A percentile compares a stretch with the other conserved stretches of the same genome.
Evolutionary conservation across 2,888 invertebrate species (phyloP).

Genomic region (Scrobipalpa costella): DNA sequence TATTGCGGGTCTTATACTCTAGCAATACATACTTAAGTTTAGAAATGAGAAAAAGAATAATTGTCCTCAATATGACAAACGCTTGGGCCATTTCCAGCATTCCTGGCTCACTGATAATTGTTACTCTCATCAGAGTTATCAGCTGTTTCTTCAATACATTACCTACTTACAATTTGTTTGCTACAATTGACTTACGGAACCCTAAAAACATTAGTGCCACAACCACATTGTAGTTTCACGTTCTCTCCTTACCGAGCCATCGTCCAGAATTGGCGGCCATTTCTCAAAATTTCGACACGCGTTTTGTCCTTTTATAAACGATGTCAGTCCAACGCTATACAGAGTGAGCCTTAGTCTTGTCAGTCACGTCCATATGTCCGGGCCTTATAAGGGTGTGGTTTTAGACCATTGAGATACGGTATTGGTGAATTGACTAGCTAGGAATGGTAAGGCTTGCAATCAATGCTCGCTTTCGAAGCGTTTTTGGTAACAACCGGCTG

Average conservation of each 20-base stretch:
- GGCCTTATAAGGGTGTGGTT: conserved; percentile 65
- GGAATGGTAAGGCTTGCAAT: conserved; percentile 62
- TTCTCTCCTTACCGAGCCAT: conserved; percentile 18
- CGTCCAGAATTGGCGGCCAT: conserved; percentile 29
- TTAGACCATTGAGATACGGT: conserved; percentile 64
- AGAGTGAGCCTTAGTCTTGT: conserved; percentile 8
- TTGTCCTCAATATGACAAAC: too few species aligned
- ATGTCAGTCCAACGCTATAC: conserved; percentile 25
- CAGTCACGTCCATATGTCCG: conserved; percentile 50
- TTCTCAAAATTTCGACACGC: conserved; percentile 38
- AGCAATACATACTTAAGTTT: too few species aligned
- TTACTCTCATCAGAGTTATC: not conserved
- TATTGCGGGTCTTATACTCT: too few species aligned
- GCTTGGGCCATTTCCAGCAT: too few species aligned
- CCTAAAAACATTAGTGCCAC: conserved; percentile 10
- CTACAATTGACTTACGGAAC: conserved; percentile 4
- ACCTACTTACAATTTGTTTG: not conserved
- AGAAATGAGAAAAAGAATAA: too few species aligned
- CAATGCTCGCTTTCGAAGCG: conserved; percentile 53
- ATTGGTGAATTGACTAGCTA: conserved; percentile 63
- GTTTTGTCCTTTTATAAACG: conserved; percentile 32
- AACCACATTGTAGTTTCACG: conserved; percentile 18
- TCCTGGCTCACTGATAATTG: not conserved
- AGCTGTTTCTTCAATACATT: not conserved
- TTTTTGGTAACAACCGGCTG: conserved; percentile 40